phyloP scores from a whole-genome alignment of 2,113 vertebrate genomes.

The Ciconia maguari region DNA sequence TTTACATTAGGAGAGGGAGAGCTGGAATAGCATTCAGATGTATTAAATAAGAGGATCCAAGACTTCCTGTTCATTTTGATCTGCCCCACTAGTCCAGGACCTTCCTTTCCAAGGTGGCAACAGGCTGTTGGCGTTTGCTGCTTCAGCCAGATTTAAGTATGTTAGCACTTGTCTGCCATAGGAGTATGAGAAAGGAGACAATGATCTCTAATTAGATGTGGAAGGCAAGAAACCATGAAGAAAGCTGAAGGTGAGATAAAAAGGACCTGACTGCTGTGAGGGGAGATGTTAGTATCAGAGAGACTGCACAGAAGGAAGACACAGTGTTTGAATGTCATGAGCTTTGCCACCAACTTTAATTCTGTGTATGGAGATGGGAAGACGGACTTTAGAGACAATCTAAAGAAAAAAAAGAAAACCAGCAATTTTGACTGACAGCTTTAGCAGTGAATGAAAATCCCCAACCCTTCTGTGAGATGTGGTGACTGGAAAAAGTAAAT shows the following conservation, averaged over 20 bases:
- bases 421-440: background rate
- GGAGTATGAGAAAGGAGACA: background rate
- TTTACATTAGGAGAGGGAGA: background rate
- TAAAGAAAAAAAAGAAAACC: background rate
- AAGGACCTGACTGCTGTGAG: background rate
- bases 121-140: background rate
- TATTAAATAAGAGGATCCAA: background rate
- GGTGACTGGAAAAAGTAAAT: constrained; percentile 41
- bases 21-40: background rate
- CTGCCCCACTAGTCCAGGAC: background rate
- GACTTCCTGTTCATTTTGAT: background rate
- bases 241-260: background rate
- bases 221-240: background rate
- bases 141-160: background rate
- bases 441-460: constrained; percentile 1
- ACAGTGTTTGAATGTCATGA: background rate
- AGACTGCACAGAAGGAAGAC: background rate
- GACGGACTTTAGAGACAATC: background rate
- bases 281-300: background rate
- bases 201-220: background rate
- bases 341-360: background rate
- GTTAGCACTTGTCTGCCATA: background rate
- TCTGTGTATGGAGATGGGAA: background rate
- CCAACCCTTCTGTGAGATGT: background rate
- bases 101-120: background rate